Percentiles rank a stretch among this genome's conserved stretches.
Evolutionary conservation across 2,888 invertebrate species (phyloP).

Genomic region (Arctia plantaginis): DNA sequence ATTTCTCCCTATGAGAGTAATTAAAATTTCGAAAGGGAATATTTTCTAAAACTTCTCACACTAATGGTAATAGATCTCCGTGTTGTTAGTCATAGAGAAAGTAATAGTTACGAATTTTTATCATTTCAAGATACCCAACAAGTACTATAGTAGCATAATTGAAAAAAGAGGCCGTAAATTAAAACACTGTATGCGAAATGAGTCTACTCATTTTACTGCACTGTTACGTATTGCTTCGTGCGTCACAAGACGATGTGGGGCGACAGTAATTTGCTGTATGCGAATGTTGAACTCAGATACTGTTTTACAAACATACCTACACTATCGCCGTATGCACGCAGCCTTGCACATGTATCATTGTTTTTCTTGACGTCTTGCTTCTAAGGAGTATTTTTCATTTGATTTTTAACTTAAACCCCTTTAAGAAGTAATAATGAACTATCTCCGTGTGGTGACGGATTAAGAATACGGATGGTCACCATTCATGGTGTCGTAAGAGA

Average conservation of each 20-base stretch:
- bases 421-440: no score
- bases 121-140: neutral
- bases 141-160: neutral
- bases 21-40: no score
- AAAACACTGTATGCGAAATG: neutral
- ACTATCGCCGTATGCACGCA: slow-evolving; percentile 28
- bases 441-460: no score
- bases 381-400: neutral
- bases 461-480: no score
- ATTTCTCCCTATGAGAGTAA: no score
- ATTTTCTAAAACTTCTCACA: no score
- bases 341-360: slow-evolving; percentile 19
- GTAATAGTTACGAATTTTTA: no score
- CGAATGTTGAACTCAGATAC: slow-evolving; percentile 61
- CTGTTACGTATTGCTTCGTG: slow-evolving; percentile 38
- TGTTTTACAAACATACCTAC: neutral
- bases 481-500: no score
- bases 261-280: slow-evolving; percentile 60
- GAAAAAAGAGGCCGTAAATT: neutral
- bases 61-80: no score
- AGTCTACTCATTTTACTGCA: slow-evolving; percentile 17
- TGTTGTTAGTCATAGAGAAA: no score
- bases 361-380: neutral
- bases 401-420: no score
- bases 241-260: slow-evolving; percentile 62